Base-by-base conservation (phyloP, 2,888 invertebrate species). In the Eledone cirrhosa region DNA sequence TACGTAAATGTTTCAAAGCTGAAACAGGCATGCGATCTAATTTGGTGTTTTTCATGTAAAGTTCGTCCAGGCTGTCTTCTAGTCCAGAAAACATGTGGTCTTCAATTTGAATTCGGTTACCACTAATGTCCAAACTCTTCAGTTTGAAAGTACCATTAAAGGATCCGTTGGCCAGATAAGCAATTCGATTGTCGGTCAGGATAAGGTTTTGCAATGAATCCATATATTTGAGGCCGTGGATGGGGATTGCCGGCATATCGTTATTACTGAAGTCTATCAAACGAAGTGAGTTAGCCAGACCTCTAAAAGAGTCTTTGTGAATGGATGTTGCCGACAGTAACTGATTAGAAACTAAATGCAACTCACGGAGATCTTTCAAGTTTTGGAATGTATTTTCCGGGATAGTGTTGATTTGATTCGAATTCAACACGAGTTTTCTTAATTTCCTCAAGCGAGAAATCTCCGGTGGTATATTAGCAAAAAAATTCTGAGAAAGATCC, bases 381-480 rank as follows among this genome's bases (percentile, higher is more conserved):
- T 48, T 33, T n/a, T 48, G 76, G 76, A 76, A 76, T 76, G 76
- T 48, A 22, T 48, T 48, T 48, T 47, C 76, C 76, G 41, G 76
- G n/a, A 76, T 27, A 14, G 27, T 47, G 76, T 47, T 27, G 27
- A 76, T 76, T 29, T 76, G 76, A 48, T 76, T 76, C 14, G 76
- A 47, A 48, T 76, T 48, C 4, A 76, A 48, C 14, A 76, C 48
- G 11, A 76, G 76, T 48, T 76, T 48, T 24, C 48, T n/a, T 48
- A 76, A 8, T 22, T 76, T 33, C 7, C 24, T 48, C 27, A 76
- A 16, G 24, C 76, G 76, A 14, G 47, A 47, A 29, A 48, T 11
- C n/a, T 47, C 48, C 41, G 29, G 13, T 29, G 76, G 76, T n/a
- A 76, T 48, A 11, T 47, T 48, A 22, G 48, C 8, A 11, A 76